phyloP scores from a whole-genome alignment of 2,113 vertebrate species.

The Aplodontia rufa region DNA sequence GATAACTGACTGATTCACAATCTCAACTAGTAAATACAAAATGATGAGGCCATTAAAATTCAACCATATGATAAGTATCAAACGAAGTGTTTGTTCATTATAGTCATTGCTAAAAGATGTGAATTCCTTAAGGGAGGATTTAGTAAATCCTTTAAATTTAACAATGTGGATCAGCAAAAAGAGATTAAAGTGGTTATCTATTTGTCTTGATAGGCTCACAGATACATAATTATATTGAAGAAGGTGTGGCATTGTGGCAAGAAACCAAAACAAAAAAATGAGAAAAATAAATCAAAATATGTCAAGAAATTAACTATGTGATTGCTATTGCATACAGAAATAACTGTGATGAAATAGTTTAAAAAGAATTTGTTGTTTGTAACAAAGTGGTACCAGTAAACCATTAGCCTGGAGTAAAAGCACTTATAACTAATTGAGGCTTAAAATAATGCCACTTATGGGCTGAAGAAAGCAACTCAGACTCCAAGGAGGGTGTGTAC shows the following conservation, averaged over 20 bases:
- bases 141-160: slow-evolving; percentile 20
- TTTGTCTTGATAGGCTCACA: neutral
- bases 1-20: neutral
- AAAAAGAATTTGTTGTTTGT: neutral
- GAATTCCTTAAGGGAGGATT: neutral
- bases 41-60: neutral
- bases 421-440: neutral
- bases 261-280: neutral
- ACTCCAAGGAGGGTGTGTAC: neutral
- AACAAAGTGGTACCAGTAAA: neutral
- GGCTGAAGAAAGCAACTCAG: neutral
- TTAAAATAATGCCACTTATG: neutral
- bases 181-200: neutral
- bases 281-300: neutral
- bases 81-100: neutral
- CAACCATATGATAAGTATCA: neutral
- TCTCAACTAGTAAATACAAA: neutral
- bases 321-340: neutral
- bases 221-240: neutral
- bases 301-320: neutral
- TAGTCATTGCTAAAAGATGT: neutral
- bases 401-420: neutral
- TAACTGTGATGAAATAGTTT: neutral
- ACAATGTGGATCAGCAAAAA: neutral
- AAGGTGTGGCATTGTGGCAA: neutral